phyloP scores from a whole-genome alignment of 2,888 invertebrate species.

The Danaus chrysippus region DNA sequence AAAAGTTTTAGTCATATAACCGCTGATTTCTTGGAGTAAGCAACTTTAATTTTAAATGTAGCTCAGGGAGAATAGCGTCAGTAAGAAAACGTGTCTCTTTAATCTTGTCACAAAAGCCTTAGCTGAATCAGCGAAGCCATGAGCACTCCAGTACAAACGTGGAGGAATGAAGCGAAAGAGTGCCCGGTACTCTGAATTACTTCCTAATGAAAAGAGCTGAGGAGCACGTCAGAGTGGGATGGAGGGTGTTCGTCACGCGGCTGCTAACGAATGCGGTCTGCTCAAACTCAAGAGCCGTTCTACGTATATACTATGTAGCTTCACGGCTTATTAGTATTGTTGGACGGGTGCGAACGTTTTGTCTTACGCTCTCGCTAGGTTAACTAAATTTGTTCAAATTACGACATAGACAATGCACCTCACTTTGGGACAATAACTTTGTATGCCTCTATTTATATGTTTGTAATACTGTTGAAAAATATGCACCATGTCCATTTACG shows the following conservation, averaged over 20 bases:
- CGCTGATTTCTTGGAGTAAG: conserved; percentile 34
- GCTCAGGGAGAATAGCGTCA: conserved; percentile 52
- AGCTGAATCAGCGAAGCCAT: conserved; percentile 72
- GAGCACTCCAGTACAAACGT: conserved; percentile 66
- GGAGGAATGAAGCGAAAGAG: conserved; percentile 76
- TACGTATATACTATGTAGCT: conserved; percentile 34
- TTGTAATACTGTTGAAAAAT: not conserved
- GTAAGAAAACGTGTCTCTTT: conserved; percentile 73
- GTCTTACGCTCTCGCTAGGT: conserved; percentile 24
- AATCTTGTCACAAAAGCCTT: conserved; percentile 78
- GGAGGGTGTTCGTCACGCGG: conserved; percentile 63
- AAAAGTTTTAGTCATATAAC: conserved; percentile 17
- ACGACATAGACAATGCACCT: not conserved
- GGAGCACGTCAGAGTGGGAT: conserved; percentile 64
- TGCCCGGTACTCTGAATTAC: conserved; percentile 75
- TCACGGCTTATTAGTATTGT: conserved; percentile 40
- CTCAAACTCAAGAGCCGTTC: conserved; percentile 54
- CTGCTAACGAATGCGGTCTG: conserved; percentile 73
- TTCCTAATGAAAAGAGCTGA: conserved; percentile 78
- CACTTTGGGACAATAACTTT: not conserved
- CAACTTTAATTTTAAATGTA: conserved; percentile 68
- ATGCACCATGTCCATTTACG: not conserved
- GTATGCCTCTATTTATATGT: not conserved
- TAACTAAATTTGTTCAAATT: conserved; percentile 4
- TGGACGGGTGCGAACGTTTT: conserved; percentile 25